Base-by-base conservation (phyloP, 2,888 invertebrate genomes). In the Meteorus colon region DNA sequence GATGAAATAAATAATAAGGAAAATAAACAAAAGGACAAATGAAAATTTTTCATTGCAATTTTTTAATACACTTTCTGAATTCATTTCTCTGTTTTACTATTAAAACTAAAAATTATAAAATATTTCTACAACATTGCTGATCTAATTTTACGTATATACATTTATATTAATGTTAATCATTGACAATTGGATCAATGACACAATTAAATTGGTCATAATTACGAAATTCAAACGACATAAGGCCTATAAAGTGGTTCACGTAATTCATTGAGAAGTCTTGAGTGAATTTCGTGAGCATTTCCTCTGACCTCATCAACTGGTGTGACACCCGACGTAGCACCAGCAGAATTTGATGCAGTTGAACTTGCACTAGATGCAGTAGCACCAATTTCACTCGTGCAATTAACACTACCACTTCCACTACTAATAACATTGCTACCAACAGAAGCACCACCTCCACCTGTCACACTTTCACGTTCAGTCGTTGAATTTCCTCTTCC, bases 241-340 rank as follows among this genome's bases (percentile, higher is more conserved):
- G 90, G 90, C 78, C 90, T 87, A 82, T 90, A 90, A 31, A 90
- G 86, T 14, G 89, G 86, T 79, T 89, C 90, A 71, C 88, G 89
- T 75, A 88, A 84, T 59, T 89, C 88, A 48, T 81, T 82, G n/a
- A 86, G 81, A 67, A 78, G 85, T 77, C 86, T 83, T 4, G 85
- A 82, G 67, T 77, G 79, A 29, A 77, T 85, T 31, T 86, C 85
- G 41, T 86, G 87, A n/a, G 87, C 79, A 31, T 81, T 80, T 66
- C 86, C 85, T 75, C 85, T 83, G 3, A 81, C 77, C 37, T 88
- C 87, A 73, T 87, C 86, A 24, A 83, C 78, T 14, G 51, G n/a
- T 69, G 69, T n/a, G 37, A 31, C 72, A 16, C 74, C 76, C 55
- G 73, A 48, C 68, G 31, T 75, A 66, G 60, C 81, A 75, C 73